Evolutionary conservation across 2,113 vertebrate genomes (phyloP).

Genomic region (Aegithalos caudatus): DNA sequence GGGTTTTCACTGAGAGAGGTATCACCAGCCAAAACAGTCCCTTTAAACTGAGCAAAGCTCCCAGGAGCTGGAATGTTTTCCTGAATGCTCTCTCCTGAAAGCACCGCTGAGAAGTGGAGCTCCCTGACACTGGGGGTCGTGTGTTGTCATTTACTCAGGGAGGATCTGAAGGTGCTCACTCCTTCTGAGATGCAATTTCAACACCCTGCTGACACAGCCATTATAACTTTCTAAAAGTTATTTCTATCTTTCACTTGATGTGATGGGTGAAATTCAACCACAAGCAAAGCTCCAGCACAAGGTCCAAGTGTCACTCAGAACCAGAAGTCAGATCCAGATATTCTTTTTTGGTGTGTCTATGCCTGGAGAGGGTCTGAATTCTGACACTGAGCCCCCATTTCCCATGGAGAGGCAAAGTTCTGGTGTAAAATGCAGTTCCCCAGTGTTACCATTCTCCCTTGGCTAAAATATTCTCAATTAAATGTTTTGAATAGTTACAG

Average conservation of each 20-base stretch:
- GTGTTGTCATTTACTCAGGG: not conserved
- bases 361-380: not conserved
- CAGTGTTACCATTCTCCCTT: not conserved
- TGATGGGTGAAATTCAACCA: not conserved
- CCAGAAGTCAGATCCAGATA: not conserved
- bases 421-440: not conserved
- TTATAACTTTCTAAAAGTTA: not conserved
- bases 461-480: not conserved
- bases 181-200: not conserved
- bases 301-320: not conserved
- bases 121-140: not conserved
- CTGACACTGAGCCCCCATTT: not conserved
- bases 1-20: not conserved
- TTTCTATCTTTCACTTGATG: not conserved
- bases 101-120: not conserved
- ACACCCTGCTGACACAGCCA: not conserved
- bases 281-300: conserved; percentile 43
- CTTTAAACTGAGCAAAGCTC: not conserved
- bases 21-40: not conserved
- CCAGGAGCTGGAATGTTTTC: not conserved
- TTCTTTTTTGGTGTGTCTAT: not conserved
- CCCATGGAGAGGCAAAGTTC: not conserved
- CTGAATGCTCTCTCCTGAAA: not conserved
- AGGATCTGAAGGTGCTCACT: not conserved
- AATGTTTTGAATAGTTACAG: not conserved